Percentiles rank a stretch among this genome's conserved stretches.
These are phyloP conservation scores for Pelusios castaneus DNA, from an alignment of 2,113 vertebrate species.

Conservation along the genomic window DNA sequence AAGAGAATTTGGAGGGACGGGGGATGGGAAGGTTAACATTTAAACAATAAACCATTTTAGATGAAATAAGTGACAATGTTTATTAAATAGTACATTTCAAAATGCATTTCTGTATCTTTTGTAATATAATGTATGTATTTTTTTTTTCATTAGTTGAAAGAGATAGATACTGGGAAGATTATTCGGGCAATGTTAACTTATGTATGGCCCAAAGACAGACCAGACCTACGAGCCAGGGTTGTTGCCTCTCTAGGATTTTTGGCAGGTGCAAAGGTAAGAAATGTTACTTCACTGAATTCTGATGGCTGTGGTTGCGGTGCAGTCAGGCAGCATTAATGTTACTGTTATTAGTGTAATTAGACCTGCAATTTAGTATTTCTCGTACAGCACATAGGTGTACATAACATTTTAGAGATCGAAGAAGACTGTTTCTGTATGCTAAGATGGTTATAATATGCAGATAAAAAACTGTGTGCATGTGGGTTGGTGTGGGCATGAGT, in stretches of 20 bases:
- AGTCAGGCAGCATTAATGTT: neutral
- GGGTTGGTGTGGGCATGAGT: accelerated
- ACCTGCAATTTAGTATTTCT: neutral
- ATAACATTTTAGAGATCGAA: neutral
- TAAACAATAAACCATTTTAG: neutral
- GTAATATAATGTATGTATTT: conserved; percentile 17
- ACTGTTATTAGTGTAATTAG: neutral
- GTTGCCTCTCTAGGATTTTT: conserved; percentile 90
- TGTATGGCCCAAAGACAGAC: conserved; percentile 95
- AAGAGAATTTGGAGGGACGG: neutral
- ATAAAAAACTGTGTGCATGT: accelerated
- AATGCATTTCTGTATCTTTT: neutral
- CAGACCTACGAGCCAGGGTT: conserved; percentile 92
- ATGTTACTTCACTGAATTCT: accelerated
- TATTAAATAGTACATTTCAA: neutral
- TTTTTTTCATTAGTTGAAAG: conserved; percentile 84
- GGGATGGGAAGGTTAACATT: no score
- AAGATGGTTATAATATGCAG: accelerated
- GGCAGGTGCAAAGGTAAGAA: conserved; percentile 90
- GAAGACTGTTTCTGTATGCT: neutral
- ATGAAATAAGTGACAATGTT: neutral
- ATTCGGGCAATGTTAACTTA: conserved; percentile 92
- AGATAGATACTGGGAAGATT: conserved; percentile 89
- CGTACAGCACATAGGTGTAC: neutral
- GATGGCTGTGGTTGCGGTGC: neutral